These are phyloP conservation scores for Cecropterus lyciades DNA, from an alignment of 1,140 invertebrate species.

Conservation along the genomic window DNA sequence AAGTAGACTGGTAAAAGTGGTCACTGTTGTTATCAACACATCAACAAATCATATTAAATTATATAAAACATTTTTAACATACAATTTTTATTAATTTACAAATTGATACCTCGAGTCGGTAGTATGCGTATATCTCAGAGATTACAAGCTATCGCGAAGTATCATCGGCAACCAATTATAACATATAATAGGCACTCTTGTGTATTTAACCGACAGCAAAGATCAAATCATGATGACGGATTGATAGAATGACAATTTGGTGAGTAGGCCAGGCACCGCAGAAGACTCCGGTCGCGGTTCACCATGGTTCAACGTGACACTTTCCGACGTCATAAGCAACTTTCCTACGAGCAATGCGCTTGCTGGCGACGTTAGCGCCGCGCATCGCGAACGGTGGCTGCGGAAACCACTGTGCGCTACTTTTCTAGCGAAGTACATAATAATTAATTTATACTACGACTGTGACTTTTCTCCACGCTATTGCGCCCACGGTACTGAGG, in stretches of 20 bases:
- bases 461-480: constrained; percentile 52
- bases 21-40: too few relatives aligned
- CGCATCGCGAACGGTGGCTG: constrained; percentile 55
- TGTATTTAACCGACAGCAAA: constrained; percentile 36
- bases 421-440: constrained; percentile 62
- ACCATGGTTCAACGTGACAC: constrained; percentile 82
- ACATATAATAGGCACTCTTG: constrained; percentile 32
- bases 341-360: constrained; percentile 82
- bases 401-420: constrained; percentile 61
- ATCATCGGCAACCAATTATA: constrained; percentile 1
- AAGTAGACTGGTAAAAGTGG: too few relatives aligned
- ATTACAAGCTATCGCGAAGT: not conserved
- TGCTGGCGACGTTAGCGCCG: constrained; percentile 57
- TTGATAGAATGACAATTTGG: constrained; percentile 80
- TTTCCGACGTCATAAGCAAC: constrained; percentile 80
- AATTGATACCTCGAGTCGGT: not conserved
- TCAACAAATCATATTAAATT: too few relatives aligned
- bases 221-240: constrained; percentile 77
- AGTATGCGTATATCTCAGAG: not conserved
- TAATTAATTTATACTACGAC: constrained; percentile 55
- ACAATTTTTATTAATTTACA: not conserved
- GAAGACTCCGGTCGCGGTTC: constrained; percentile 76
- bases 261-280: constrained; percentile 77
- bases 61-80: not conserved
- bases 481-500: constrained; percentile 16